phyloP scores from a whole-genome alignment of 2,888 invertebrate genomes.

The Lysandra coridon region DNA sequence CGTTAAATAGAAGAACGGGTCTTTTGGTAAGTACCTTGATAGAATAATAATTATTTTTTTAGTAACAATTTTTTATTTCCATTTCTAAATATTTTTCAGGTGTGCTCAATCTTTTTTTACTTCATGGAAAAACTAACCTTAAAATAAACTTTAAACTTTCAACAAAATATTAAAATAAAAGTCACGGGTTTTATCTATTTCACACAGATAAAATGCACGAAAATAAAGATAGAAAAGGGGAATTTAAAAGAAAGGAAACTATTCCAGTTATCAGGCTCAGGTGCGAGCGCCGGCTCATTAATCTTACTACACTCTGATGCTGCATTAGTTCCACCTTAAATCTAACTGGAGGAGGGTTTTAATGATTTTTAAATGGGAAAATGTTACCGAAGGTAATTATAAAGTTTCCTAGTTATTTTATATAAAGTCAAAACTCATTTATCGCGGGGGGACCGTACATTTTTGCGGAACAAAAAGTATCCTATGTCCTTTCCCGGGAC shows the following conservation, averaged over 20 bases:
- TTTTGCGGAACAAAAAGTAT: too few species aligned
- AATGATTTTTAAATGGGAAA: slow-evolving; percentile 27
- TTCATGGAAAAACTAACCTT: background rate
- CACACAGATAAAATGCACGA: slow-evolving; percentile 12
- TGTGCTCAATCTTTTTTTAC: background rate
- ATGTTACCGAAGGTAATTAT: slow-evolving; percentile 22
- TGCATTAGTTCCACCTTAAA: slow-evolving; percentile 43
- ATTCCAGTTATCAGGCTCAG: slow-evolving; percentile 44
- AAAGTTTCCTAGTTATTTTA: background rate
- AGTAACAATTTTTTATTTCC: background rate
- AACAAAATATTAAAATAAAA: background rate
- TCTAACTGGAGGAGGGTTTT: background rate
- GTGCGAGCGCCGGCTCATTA: slow-evolving; percentile 61
- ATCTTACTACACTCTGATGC: slow-evolving; percentile 54
- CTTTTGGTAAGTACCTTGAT: background rate
- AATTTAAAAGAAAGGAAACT: slow-evolving; percentile 26
- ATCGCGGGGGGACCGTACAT: too few species aligned
- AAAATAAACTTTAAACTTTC: too few species aligned
- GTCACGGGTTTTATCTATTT: background rate
- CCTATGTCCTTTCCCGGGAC: too few species aligned
- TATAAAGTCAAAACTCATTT: too few species aligned
- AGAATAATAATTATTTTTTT: background rate
- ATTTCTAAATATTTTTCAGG: background rate
- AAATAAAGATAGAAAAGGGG: slow-evolving; percentile 20
- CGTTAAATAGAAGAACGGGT: background rate